phyloP scores from a whole-genome alignment of 2,113 vertebrate species.

The Campylomormyrus tamandua region DNA sequence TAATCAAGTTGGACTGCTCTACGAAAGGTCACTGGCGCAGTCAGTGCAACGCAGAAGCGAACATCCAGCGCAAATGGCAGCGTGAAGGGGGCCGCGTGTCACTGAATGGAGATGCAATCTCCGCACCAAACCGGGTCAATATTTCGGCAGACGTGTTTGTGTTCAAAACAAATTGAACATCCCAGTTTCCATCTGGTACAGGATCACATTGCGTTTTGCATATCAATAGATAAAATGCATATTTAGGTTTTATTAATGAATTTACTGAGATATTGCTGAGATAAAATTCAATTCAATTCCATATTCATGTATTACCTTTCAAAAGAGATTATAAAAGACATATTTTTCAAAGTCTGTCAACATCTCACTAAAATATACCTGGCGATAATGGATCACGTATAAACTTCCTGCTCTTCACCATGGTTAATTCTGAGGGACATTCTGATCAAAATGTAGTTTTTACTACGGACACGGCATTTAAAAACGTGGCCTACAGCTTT shows the following conservation, averaged over 20 bases:
- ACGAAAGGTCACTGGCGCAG: constrained; percentile 43
- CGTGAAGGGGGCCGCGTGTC: constrained; percentile 27
- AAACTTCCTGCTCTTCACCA: neutral
- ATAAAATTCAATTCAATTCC: neutral
- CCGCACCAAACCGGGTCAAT: constrained; percentile 55
- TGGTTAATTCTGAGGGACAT: neutral
- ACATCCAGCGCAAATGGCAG: constrained; percentile 45
- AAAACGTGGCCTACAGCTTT: neutral
- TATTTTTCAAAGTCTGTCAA: neutral
- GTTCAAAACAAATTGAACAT: constrained; percentile 45
- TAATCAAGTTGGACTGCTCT: constrained; percentile 54
- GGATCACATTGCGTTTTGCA: constrained; percentile 35
- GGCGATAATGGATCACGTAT: neutral
- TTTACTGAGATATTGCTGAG: constrained; percentile 15
- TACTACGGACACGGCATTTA: neutral
- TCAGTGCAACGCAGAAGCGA: constrained; percentile 32
- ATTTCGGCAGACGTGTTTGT: constrained; percentile 34
- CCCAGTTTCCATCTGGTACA: constrained; percentile 37
- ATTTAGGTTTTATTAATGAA: constrained; percentile 1
- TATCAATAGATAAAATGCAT: constrained; percentile 36
- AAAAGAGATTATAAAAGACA: neutral
- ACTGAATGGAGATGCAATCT: constrained; percentile 57
- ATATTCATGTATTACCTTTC: neutral
- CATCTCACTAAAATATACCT: neutral
- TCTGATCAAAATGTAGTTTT: neutral